Conservation (phyloP, 2,888 invertebrate genomes). For the Tridacna gigas region DNA sequence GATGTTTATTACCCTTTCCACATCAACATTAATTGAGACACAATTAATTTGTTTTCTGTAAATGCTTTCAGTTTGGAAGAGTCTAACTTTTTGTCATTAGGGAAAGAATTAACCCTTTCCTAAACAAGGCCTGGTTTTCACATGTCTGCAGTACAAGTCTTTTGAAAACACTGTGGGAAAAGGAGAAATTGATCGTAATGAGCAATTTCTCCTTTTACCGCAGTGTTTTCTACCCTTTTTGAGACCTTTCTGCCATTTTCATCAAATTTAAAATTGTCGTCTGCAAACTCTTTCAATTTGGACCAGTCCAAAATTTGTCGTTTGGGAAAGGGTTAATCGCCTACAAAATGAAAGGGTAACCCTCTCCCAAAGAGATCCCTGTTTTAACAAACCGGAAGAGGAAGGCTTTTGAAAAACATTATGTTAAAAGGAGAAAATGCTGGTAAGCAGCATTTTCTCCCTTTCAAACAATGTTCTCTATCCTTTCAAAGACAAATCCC, state of each 20-base stretch:
- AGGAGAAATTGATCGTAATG: neutral
- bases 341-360: neutral
- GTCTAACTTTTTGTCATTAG: too few species aligned
- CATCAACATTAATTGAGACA: too few species aligned
- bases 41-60: too few species aligned
- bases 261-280: neutral
- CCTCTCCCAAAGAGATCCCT: neutral
- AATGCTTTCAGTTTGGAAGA: too few species aligned
- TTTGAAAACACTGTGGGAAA: neutral
- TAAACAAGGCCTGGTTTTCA: too few species aligned
- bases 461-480: neutral
- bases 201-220: conserved; percentile 5
- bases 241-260: too few species aligned
- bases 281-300: neutral
- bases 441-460: neutral
- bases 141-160: neutral
- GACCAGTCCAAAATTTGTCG: too few species aligned
- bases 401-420: neutral
- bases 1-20: too few species aligned
- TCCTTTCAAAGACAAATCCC: too few species aligned
- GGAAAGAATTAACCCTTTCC: neutral
- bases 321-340: conserved; percentile 2
- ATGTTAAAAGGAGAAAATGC: neutral
- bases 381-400: neutral
- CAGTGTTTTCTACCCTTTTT: neutral